Evolutionary conservation across 2,888 invertebrate genomes (phyloP).

Genomic region (Netelia melanura): DNA sequence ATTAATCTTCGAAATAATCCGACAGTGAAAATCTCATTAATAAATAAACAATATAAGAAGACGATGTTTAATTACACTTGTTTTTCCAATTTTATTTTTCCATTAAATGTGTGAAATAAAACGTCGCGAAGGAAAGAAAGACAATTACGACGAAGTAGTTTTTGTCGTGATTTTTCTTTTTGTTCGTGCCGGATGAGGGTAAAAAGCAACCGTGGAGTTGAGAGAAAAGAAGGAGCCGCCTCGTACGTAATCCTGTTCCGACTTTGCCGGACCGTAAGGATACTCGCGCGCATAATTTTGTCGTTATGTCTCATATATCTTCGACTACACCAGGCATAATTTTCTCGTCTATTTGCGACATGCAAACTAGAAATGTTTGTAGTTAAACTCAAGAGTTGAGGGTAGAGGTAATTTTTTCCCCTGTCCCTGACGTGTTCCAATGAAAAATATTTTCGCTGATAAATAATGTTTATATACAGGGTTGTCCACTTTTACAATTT

Average conservation of each 20-base stretch:
- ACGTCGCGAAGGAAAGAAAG: background rate
- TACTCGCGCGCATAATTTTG: conserved; percentile 14
- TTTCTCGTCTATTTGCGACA: conserved; percentile 40
- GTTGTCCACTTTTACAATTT: too few relatives aligned
- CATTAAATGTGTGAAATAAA: conserved; percentile 1
- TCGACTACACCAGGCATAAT: conserved; percentile 19
- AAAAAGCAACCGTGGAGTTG: background rate
- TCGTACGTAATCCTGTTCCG: background rate
- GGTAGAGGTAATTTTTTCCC: background rate
- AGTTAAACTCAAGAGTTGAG: background rate
- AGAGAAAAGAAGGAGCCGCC: background rate
- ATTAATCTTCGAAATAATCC: too few relatives aligned
- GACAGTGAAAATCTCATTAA: background rate
- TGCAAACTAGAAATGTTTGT: conserved; percentile 40
- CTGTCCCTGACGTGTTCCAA: conserved; percentile 7
- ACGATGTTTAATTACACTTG: background rate
- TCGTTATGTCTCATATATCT: conserved; percentile 12
- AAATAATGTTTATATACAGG: background rate
- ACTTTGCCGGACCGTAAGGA: background rate
- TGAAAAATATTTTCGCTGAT: background rate
- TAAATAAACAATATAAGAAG: background rate
- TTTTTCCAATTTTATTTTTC: background rate
- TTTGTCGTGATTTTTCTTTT: background rate
- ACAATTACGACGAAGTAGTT: conserved; percentile 13
- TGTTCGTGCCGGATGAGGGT: too few relatives aligned